Evolutionary conservation across 2,113 vertebrate species (phyloP).

Genomic region (Sebastes schlegelii): DNA sequence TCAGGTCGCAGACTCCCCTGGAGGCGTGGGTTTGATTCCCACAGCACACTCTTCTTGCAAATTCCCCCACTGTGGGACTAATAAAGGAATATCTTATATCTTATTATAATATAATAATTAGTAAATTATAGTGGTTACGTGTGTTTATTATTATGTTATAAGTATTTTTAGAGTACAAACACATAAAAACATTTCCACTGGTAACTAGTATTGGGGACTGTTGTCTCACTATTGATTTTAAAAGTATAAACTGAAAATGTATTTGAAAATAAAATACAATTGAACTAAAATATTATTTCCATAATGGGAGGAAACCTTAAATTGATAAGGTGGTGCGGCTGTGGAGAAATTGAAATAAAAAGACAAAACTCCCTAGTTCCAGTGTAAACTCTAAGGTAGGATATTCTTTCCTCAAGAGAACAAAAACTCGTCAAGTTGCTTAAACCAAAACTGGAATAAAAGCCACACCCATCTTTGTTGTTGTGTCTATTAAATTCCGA

Average conservation of each 20-base stretch:
- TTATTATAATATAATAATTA: no score
- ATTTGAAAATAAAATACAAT: neutral
- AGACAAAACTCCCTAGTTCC: neutral
- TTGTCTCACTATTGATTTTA: neutral
- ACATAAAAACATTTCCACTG: neutral
- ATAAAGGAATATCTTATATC: no score
- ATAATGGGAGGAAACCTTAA: neutral
- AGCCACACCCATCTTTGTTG: neutral
- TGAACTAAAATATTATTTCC: neutral
- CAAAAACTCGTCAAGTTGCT: neutral
- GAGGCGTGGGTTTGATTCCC: constrained; percentile 50
- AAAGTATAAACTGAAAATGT: neutral
- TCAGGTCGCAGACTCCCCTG: constrained; percentile 71
- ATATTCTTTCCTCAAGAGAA: neutral
- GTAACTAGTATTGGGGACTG: neutral
- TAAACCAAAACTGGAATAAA: neutral
- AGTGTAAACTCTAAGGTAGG: neutral
- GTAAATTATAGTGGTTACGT: no score
- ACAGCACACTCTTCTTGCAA: neutral
- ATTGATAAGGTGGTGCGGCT: neutral
- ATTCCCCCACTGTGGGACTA: no score
- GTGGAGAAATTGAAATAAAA: neutral
- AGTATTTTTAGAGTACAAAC: neutral
- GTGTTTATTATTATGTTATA: neutral
- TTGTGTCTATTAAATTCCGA: neutral